Evolutionary conservation across 2,113 vertebrate species (phyloP), one percentile per base, ranked within the genome.

Genomic region (Hiodon tergisus): DNA sequence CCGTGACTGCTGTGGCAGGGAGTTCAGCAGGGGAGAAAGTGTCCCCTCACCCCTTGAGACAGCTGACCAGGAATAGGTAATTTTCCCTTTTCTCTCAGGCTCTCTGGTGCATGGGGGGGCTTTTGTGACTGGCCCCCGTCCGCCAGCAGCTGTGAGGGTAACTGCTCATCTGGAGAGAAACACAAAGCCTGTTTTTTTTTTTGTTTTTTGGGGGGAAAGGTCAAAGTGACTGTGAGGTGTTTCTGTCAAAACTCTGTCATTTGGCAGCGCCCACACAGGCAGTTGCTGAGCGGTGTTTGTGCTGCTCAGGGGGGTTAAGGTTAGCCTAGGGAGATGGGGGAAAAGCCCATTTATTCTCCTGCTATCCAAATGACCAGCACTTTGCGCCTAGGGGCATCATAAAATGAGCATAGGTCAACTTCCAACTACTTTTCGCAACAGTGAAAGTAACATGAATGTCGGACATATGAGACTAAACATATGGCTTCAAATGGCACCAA

Each of bases 21-120:
- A 76, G 61, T 83, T 84, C 77, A 76, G 74, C 58, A 60, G 31
- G 69, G 80, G 78, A 80, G 76, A 84, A 83, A 81, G 81, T 74
- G 79, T 84, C 79, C 70, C 82, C 80, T 85, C 81, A 83, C 88
- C 83, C 82, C 87, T 80, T 78, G 76, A 79, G 83, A 86, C 85
- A 88, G 90, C 87, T 89, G 84, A 88, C 83, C 78, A 87, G 86
- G 86, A 85, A 84, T 78, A 81, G 83, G 73, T 73, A 81, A 83
- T 83, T 84, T 80, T 85, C 81, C 81, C 85, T 78, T 84, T 81
- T 85, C 85, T 63, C 4, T 11, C 31, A 51, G 83, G 78, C 80
- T 83, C 75, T 71, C 47, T 17, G 63, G 14, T 50, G 74, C 81
- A 85, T 81, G 86, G 82, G 85, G 85, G 84, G 80, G 80, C 67